Percentiles rank a stretch among this genome's conserved stretches.
Conservation (phyloP, 2,888 invertebrate genomes). For the Molorchus minor region DNA sequence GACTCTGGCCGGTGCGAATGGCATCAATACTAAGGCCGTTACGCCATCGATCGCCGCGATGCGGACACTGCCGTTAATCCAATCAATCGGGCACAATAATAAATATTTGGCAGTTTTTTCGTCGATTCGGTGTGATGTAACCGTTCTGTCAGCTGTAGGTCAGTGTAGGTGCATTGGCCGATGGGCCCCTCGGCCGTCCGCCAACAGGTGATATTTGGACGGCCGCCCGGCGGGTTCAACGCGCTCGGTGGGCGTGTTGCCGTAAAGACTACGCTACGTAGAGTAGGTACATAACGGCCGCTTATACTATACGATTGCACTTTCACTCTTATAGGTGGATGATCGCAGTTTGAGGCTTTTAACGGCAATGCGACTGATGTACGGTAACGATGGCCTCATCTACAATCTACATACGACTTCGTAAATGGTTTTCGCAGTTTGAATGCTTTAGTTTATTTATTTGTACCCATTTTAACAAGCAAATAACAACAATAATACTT, state of each 20-base stretch:
- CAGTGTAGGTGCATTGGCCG: conserved; percentile 41
- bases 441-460: too few relatives aligned
- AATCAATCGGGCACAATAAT: conserved; percentile 36
- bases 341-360: conserved; percentile 40
- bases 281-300: conserved; percentile 35
- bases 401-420: too few relatives aligned
- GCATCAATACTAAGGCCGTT: too few relatives aligned
- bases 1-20: too few relatives aligned
- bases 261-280: conserved; percentile 32
- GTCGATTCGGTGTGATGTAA: conserved; percentile 34
- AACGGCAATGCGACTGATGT: conserved; percentile 6
- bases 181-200: conserved; percentile 14
- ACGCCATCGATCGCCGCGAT: too few relatives aligned
- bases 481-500: too few relatives aligned
- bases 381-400: too few relatives aligned
- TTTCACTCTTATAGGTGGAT: conserved; percentile 51
- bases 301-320: conserved; percentile 32
- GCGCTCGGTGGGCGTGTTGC: conserved; percentile 38
- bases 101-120: conserved; percentile 38
- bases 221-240: conserved; percentile 36
- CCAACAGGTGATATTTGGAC: conserved; percentile 38
- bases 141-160: conserved; percentile 41
- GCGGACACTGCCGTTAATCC: too few relatives aligned
- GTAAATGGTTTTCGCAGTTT: too few relatives aligned
- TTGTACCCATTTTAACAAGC: too few relatives aligned